Base-by-base conservation (phyloP, 2,888 invertebrate genomes). In the Adineta ricciae region DNA sequence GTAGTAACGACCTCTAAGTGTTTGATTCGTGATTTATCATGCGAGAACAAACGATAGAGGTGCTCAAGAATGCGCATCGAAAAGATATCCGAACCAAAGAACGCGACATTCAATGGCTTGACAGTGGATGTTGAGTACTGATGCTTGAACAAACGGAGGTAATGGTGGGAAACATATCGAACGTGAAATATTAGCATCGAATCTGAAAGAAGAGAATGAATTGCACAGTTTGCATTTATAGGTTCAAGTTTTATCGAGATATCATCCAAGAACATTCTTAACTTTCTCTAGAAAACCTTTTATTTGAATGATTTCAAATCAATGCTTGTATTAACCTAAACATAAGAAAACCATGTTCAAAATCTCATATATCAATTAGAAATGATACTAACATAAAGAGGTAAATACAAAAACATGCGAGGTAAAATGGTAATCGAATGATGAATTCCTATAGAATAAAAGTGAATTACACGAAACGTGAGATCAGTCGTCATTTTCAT, bases 301-400 rank as follows among this genome's bases (percentile, higher is more conserved):
- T n/a, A n/a, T n/a, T n/a, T n/a, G n/a, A n/a, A 54, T n/a, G n/a
- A n/a, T 24, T 19, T 73, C 11, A 73, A 78, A 78, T 78, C n/a
- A 78, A 36, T 1, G 38, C 73, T 36, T 78, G 73, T 24, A 78
- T 78, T n/a, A 78, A 41, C 7, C 73, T 78, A 78, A 78, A 78
- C 19, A 14, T 38, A 8, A 73, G 21, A 38, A 2, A 41, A 2
- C 38, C 1, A 78, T 21, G 21, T n/a, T 24, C 24, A 1, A 78
- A 78, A 11, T 3, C 27, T 1, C n/a, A n/a, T 27, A 27, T 64
- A 3, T 24, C 56, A 64, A 11, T 21, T 8, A 24, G 11, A 7
- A 78, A 41, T 19, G n/a, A 38, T 41, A 36, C 73, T 38, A 38
- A 78, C 73, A 78, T 38, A 78, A 78, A 78, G 73, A 78, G 73